Base-by-base conservation (phyloP, 2,888 invertebrate genomes). In the Lumbricus terrestris region DNA sequence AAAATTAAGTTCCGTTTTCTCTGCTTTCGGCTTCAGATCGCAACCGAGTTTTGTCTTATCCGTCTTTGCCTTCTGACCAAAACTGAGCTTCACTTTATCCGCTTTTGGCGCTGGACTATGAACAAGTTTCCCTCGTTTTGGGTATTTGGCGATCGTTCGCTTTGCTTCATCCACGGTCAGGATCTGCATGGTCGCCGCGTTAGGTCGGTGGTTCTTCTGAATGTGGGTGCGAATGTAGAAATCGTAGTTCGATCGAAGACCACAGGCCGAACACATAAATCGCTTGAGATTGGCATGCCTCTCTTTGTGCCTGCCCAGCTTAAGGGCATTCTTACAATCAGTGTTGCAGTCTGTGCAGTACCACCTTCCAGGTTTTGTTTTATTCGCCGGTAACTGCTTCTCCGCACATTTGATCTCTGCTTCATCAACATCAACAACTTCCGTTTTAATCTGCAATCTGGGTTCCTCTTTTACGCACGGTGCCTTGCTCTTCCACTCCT, bases 271-370 rank as follows among this genome's bases (percentile, higher is more conserved):
- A 16, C 85, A 85, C 85, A 35, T 85, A 16, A 85, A 85, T 18
- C 85, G 85, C 23, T 85, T 85, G 35, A 85, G 85, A 85, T 85
- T 37, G 85, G 85, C 85, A 85, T 85, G 85, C 20, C 85, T 34
- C 85, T 85, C 85, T 15, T 37, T 85, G 85, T 85, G 85, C 18
- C 85, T 18, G 34, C 11, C 85, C 35, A 85, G 85, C 37, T 37
- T 85, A 18, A 37, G 11, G 16, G 85, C 8, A 34, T 6, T 35
- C 13, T 85, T 33, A 85, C 85, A 85, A 35, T 85, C 37, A 18
- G 37, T 85, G 23, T 85, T 85, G n/a, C 85, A 85, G 0, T 34
- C 37, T 18, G 35, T 16, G 85, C 85, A 85, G 37, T 85, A 85
- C 34, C 34, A 85, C 34, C 37, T 85, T 18, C 37, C 85, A 15